Evolutionary conservation across 2,888 invertebrate genomes (phyloP).

Genomic region (Macaria liturata): DNA sequence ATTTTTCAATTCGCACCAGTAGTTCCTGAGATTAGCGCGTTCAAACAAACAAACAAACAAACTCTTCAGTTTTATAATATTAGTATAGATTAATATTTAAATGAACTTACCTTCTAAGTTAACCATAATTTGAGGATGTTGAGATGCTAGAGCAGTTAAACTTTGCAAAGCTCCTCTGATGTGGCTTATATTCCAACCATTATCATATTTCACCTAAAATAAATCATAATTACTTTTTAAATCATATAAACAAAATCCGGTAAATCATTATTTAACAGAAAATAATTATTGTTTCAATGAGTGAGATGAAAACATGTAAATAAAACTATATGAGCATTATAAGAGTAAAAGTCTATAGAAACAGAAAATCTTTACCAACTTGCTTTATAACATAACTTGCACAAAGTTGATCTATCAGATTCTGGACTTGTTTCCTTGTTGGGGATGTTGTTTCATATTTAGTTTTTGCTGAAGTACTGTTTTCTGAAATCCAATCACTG

Average conservation of each 20-base stretch:
- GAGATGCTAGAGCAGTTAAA: conserved; percentile 88
- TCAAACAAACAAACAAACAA: too few relatives aligned
- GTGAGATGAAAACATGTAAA: too few relatives aligned
- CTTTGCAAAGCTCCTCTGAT: conserved; percentile 95
- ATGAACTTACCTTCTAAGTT: conserved; percentile 82
- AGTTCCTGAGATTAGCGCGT: too few relatives aligned
- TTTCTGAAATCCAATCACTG: conserved; percentile 89
- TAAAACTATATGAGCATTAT: too few relatives aligned
- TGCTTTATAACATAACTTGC: conserved; percentile 78
- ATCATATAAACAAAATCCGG: too few relatives aligned
- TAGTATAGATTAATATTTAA: too few relatives aligned
- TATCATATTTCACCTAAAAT: conserved; percentile 87
- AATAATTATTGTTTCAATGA: too few relatives aligned
- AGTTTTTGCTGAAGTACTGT: conserved; percentile 86
- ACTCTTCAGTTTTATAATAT: too few relatives aligned
- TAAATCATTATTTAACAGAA: too few relatives aligned
- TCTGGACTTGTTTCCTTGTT: conserved; percentile 89
- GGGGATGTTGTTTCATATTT: conserved; percentile 86
- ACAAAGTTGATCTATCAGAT: conserved; percentile 84
- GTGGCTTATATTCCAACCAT: conserved; percentile 94
- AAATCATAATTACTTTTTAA: too few relatives aligned
- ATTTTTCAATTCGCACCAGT: too few relatives aligned
- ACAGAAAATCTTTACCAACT: conserved; percentile 63
- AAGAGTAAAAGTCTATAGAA: too few relatives aligned
- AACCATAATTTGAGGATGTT: conserved; percentile 88